A percentile compares a stretch with the other conserved stretches of the same genome.
phyloP scores from a whole-genome alignment of 2,797 vertebrate species.

The Discoglossus pictus region DNA sequence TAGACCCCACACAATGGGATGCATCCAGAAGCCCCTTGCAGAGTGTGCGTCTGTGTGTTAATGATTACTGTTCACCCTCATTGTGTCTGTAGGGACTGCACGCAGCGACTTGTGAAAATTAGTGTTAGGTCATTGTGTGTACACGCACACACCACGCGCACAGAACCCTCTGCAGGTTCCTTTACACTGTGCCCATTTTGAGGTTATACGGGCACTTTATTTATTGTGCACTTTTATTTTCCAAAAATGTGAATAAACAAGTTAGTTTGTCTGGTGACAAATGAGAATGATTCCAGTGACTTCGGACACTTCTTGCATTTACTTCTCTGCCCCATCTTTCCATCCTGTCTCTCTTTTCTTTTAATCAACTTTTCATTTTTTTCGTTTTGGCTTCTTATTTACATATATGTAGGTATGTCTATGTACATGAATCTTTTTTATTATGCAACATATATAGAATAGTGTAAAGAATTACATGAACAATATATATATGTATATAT shows the following conservation, averaged over 20 bases:
- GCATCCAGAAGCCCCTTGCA: constrained; percentile 36
- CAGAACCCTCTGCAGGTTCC: constrained; percentile 47
- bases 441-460: too few relatives aligned
- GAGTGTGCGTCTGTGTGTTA: constrained; percentile 48
- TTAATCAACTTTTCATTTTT: not conserved
- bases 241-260: constrained; percentile 3
- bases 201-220: constrained; percentile 4
- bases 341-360: not conserved
- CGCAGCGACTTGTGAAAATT: constrained; percentile 43
- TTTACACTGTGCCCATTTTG: not conserved
- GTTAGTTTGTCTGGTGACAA: constrained; percentile 24
- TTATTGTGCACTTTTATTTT: constrained; percentile 1
- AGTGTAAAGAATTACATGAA: too few relatives aligned
- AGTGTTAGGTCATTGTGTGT: constrained; percentile 51
- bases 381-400: not conserved
- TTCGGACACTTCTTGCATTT: not conserved
- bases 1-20: constrained; percentile 51
- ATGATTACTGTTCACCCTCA: constrained; percentile 49
- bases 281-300: constrained; percentile 1
- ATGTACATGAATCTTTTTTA: too few relatives aligned
- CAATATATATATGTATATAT: too few relatives aligned
- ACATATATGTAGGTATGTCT: not conserved
- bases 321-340: constrained; percentile 7
- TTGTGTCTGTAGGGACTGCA: constrained; percentile 42
- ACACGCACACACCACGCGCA: constrained; percentile 42